Evolutionary conservation across 2,888 invertebrate genomes (phyloP).

Genomic region (Chymomyza caudatula): DNA sequence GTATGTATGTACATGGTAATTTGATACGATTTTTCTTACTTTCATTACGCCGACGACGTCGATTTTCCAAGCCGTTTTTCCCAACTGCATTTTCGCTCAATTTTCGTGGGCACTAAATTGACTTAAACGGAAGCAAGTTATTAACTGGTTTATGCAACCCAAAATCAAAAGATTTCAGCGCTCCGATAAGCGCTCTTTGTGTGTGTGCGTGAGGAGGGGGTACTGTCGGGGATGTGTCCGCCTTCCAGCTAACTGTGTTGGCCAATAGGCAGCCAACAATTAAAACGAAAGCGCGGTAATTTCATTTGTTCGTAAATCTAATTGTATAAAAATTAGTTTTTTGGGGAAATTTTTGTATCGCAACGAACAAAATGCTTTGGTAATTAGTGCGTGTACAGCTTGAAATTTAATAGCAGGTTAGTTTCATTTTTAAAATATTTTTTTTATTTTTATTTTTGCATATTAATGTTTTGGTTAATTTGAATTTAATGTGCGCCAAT

Average conservation of each 20-base stretch:
- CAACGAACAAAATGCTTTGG: constrained; percentile 51
- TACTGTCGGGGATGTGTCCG: neutral
- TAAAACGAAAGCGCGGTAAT: constrained; percentile 71
- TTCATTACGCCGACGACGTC: constrained; percentile 45
- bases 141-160: constrained; percentile 76
- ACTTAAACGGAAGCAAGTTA: constrained; percentile 75
- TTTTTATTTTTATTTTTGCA: constrained; percentile 47
- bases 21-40: constrained; percentile 72
- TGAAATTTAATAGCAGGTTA: constrained; percentile 47
- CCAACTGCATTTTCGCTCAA: constrained; percentile 67
- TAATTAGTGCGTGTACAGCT: constrained; percentile 65
- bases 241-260: constrained; percentile 17
- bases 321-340: constrained; percentile 46
- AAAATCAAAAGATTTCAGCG: constrained; percentile 67
- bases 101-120: constrained; percentile 61
- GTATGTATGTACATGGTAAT: constrained; percentile 54
- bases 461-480: constrained; percentile 56
- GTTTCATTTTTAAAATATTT: constrained; percentile 36
- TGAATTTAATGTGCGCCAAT: constrained; percentile 68
- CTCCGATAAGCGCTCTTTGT: constrained; percentile 48
- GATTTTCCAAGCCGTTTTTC: constrained; percentile 22
- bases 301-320: constrained; percentile 73
- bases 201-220: constrained; percentile 20
- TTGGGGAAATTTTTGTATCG: neutral
- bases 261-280: constrained; percentile 63